Base-by-base conservation (phyloP, 1,140 invertebrate species). In the Probaryconus sp. region DNA sequence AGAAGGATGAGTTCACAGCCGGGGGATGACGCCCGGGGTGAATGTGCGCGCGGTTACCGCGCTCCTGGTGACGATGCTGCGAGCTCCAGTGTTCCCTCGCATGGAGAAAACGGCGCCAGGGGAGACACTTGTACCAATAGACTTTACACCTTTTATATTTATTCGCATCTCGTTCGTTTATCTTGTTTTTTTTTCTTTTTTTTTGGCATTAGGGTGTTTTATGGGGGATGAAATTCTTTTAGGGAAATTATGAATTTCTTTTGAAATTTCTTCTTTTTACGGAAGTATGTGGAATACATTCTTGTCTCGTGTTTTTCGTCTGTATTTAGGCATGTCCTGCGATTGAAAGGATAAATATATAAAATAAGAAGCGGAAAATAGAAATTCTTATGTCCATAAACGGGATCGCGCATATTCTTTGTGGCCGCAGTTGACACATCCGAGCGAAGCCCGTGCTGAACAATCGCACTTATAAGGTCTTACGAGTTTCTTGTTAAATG, bases 341-440 rank as follows among this genome's bases (percentile, higher is more conserved):
- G 71, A 75, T 75, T 75, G 69, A 75, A 75, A 58, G 71, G 69
- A 75, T 75, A 75, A 75, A 75, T 69, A 64, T 38, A 75, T 63
- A 56, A 63, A 53, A 73, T 73, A 51, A 64, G 51, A 73, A 61
- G 51, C 30, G 48, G 50, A 63, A 56, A 60, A 73, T 61, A 73
- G 63, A 74, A 67, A 75, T 75, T 75, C 63, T 64, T 64, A 24
- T 69, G 48, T 68, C 64, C 58, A 65, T 70, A 76, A 76, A 69
- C 67, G 65, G 60, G 65, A 76, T 76, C 72, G 53, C 45, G 53
- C 53, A 53, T 47, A 69, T 61, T 67, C 61, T 67, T 70, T 67
- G 61, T 26, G 55, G 61, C 55, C 37, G 53, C 45, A 40, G 73
- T 76, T 76, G 65, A 76, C 73, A 76, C 73, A 67, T 67, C 45